Conservation (phyloP, 2,113 vertebrate genomes). For the Equus quagga region DNA sequence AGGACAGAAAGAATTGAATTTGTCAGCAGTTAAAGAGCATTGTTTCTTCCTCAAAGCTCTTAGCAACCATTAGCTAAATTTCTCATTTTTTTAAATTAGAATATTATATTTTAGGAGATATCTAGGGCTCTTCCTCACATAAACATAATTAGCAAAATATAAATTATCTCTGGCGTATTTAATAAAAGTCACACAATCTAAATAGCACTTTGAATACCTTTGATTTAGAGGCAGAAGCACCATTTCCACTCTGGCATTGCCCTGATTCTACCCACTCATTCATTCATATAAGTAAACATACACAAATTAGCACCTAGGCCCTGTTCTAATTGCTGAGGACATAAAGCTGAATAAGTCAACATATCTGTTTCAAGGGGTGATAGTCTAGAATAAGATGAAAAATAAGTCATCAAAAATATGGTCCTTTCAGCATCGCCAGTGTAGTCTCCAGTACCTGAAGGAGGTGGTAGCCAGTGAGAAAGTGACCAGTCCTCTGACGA, state of each 20-base stretch:
- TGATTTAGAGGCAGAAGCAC: neutral
- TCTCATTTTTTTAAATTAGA: neutral
- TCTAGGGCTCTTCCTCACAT: neutral
- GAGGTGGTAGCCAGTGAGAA: neutral
- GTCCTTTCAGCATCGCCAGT: neutral
- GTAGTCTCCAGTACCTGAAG: neutral
- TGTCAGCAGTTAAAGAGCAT: conserved; percentile 1
- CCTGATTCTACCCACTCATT: neutral
- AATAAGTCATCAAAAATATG: neutral
- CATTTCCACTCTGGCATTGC: neutral
- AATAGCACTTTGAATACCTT: neutral
- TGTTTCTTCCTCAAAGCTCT: conserved; percentile 39
- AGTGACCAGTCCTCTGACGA: neutral
- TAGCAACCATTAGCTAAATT: conserved; percentile 51
- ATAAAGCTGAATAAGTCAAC: neutral
- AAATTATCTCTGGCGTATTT: neutral
- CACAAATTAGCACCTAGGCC: neutral
- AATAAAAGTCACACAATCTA: neutral
- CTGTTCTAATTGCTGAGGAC: neutral
- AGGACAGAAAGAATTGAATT: conserved; percentile 29
- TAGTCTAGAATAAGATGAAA: neutral
- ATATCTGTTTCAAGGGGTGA: neutral
- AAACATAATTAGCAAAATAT: conserved; percentile 31
- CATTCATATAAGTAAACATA: neutral
- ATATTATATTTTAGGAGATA: conserved; percentile 54